Base-by-base conservation (phyloP, 2,888 invertebrate genomes). In the Prenolepis imparis region DNA sequence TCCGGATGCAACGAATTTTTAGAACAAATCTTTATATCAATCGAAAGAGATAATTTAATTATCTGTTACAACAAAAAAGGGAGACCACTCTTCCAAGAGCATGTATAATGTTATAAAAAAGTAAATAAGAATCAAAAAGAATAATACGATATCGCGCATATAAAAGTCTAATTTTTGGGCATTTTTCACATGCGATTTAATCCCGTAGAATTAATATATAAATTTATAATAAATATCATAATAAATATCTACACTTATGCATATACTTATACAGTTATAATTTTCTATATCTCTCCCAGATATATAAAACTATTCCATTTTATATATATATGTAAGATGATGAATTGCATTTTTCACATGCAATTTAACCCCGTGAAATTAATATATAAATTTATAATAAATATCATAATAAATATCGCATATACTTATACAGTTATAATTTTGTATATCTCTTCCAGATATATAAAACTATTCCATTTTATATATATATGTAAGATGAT, bases 111-210 rank as follows among this genome's bases (percentile, higher is more conserved):
- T n/a, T 63, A 36, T 18, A 70, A 48, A 48, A 48, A 48, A 55
- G 21, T 70, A 52, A 52, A 52, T 18, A 36, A 55, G 9, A 36
- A 55, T 5, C 15, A 21, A 18, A 39, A 48, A 11, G 0, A 48
- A 39, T 72, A 4, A 39, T 5, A 0, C 8, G 28, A 11, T 48
- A 6, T 52, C 8, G 8, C 48, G 18, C 32, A 32, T 70, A 48
- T 44, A 15, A 52, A n/a, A n/a, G 21, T n/a, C 32, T 52, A 52
- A 18, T n/a, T 24, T 44, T 44, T 44, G 12, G n/a, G 3, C 48
- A 48, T 18, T 48, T 61, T 32, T 63, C n/a, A n/a, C 11, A 18
- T 32, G n/a, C n/a, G 36, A 63, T 21, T 64, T 68, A 68, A 28
- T 68, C 12, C 18, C 12, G 24, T 48, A 6, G 28, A 67, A 44